Percentiles rank a stretch among this genome's conserved stretches.
Conservation (phyloP, 2,888 invertebrate species). For the Clepsis dumicolana region DNA sequence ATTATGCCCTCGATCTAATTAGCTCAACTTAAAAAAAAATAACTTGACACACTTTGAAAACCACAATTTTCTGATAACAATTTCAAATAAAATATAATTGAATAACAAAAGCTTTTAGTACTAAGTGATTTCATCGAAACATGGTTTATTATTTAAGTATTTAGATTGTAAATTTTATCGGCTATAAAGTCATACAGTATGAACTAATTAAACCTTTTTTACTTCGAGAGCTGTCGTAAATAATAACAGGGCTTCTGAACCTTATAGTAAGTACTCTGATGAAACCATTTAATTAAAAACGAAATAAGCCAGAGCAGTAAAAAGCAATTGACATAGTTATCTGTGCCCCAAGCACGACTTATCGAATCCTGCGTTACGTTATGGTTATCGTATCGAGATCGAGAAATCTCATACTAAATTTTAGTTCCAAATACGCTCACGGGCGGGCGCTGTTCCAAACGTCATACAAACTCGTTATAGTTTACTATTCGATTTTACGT, state of each 20-base stretch:
- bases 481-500: too few species aligned
- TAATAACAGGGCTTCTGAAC: slow-evolving; percentile 22
- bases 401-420: too few species aligned
- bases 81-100: not conserved
- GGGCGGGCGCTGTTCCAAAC: too few species aligned
- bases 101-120: slow-evolving; percentile 11
- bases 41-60: slow-evolving; percentile 1
- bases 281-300: slow-evolving; percentile 43
- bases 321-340: slow-evolving; percentile 43
- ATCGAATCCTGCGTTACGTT: too few species aligned
- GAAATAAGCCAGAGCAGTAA: slow-evolving; percentile 29
- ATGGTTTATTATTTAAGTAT: slow-evolving; percentile 7
- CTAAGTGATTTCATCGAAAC: slow-evolving; percentile 6
- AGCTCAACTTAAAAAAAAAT: not conserved
- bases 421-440: too few species aligned
- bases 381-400: too few species aligned
- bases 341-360: not conserved
- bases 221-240: slow-evolving; percentile 18
- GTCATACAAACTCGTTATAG: too few species aligned
- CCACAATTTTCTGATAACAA: slow-evolving; percentile 5
- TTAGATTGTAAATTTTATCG: slow-evolving; percentile 4
- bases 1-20: not conserved
- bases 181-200: slow-evolving; percentile 25
- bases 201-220: slow-evolving; percentile 29
- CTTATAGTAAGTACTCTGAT: slow-evolving; percentile 25